phyloP scores from a whole-genome alignment of 2,888 invertebrate species.

The Cephus rjabovi region DNA sequence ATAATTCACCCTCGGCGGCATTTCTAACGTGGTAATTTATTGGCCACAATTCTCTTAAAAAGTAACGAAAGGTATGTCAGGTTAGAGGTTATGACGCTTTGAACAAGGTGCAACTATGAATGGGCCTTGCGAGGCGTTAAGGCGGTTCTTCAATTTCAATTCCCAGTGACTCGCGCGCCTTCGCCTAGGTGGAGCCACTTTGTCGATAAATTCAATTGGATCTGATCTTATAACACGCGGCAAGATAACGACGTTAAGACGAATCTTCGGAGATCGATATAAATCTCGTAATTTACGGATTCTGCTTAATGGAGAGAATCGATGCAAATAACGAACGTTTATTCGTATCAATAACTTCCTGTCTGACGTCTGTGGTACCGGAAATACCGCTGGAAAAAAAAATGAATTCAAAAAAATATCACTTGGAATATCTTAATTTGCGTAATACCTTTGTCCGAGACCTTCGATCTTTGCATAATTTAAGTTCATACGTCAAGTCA shows the following conservation, averaged over 20 bases:
- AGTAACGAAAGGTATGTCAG: slow-evolving; percentile 10
- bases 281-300: background rate
- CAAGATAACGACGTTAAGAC: background rate
- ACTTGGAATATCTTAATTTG: background rate
- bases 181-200: background rate
- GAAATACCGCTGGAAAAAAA: background rate
- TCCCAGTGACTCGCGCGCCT: background rate
- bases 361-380: background rate
- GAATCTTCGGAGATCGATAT: background rate
- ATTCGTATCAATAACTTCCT: background rate
- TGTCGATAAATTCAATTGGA: background rate
- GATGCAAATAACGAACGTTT: background rate
- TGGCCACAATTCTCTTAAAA: slow-evolving; percentile 31
- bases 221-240: background rate
- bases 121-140: background rate
- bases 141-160: background rate
- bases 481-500: background rate
- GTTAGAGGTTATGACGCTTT: background rate
- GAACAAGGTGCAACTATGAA: background rate
- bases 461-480: background rate
- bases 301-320: background rate
- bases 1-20: slow-evolving; percentile 43
- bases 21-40: slow-evolving; percentile 30
- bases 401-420: background rate
- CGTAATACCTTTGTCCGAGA: background rate